Base-by-base conservation (phyloP, 1,140 invertebrate genomes). In the Dolichoris vasculosae region DNA sequence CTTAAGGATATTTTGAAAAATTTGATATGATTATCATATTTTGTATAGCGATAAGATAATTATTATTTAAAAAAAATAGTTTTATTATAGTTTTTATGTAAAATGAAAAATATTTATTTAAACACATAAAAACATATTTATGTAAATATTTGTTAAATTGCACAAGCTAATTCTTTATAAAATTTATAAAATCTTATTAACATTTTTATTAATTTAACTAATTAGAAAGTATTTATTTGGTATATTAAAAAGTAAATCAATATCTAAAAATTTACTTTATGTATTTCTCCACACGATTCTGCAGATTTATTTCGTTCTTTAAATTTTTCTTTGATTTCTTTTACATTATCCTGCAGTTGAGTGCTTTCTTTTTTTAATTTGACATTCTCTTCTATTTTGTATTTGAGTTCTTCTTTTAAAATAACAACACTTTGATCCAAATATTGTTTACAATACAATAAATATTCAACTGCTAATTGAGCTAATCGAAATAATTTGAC, bases 391-490 rank as follows among this genome's bases (percentile, higher is more conserved):
- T 95, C 94, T 20, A 94, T 92, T 86, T 95, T 90, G 26, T 91
- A 91, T 76, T 91, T 93, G 9, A 95, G 88, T 89, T 96, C 95
- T 87, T 95, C 94, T 87, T 95, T 94, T 15, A 96, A 89, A 48
- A 95, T 93, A 86, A 94, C 93, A 48, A 96, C 94, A 88, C 95
- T 95, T 76, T 95, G 94, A 89, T 96, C 95, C 55, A 96, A 93
- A 89, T 96, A 95, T 86, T 95, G 95, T 87, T 95, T 95, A 87
- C 95, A 96, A 90, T 96, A 96, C 71, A 96, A 93, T 87, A 96
- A 94, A 92, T 96, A 96, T 87, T 96, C 95, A 7, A 96, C 94
- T 2, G 95, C 94, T n/a, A 96, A 90, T 87, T 96, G 95, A 69
- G 95, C 95, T 30, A 96, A 89, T 26, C 94, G 92, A 88, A 96